Base-by-base conservation (phyloP, 2,113 vertebrate species). In the Xiphophorus couchianus region DNA sequence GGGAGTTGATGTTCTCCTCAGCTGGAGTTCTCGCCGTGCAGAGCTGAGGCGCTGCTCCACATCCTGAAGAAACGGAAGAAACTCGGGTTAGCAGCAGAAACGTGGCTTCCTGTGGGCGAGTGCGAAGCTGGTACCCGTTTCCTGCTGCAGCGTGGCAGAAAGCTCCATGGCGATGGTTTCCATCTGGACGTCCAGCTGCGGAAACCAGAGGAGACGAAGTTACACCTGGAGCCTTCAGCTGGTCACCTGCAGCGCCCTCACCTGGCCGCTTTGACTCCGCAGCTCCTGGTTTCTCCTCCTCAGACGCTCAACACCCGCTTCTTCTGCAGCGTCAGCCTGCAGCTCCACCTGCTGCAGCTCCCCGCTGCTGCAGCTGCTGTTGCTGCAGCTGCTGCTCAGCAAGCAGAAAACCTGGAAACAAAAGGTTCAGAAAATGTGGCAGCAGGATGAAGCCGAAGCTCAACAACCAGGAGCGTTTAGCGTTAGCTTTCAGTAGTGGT, bases 121-220 rank as follows among this genome's bases (percentile, higher is more conserved):
- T 1, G 51, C 22, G 25, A 8, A 0, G 8, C 12, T 3, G 6
- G 61, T 77, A 87, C 28, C 63, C 0, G n/a, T 69, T 29, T 0
- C 9, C 9, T 0, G 1, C 1, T 70, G 64, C 0, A 17, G 12
- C 13, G 2, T 1, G 1, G 77, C 77, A 6, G 0, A 30, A 1
- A 91, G 82, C 19, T 81, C 64, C 84, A 37, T 12, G 22, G 0
- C 70, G 33, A 90, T 10, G 31, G 51, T 73, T 68, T 82, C 77
- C 15, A 82, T 67, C 5, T 87, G 79, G 2, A 27, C 48, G 6
- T 90, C 87, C 27, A 92, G 84, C 90, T 92, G 84, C 15, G 54
- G 3, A 37, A n/a, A 62, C 44, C n/a, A 76, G 22, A 63, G 15
- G 25, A 5, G 30, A 58, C 7, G 4, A 5, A 0, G 19, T 58